Evolutionary conservation across 1,140 invertebrate genomes (phyloP).

Genomic region (Triops cancriformis): DNA sequence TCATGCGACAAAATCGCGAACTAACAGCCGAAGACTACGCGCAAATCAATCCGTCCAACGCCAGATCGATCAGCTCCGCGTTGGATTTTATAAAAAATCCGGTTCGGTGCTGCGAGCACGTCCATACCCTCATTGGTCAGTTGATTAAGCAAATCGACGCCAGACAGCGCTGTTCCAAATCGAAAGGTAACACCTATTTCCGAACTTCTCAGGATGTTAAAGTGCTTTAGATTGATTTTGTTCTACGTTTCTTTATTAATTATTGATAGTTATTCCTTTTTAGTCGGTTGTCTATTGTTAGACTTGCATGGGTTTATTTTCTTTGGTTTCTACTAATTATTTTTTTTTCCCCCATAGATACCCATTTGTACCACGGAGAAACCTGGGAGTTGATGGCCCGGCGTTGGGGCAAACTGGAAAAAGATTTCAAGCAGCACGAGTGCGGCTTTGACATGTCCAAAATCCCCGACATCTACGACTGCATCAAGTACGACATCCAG

Average conservation of each 20-base stretch:
- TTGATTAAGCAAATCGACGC: constrained; percentile 74
- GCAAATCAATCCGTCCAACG: constrained; percentile 80
- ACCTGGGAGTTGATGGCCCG: constrained; percentile 98
- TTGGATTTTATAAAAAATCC: constrained; percentile 96
- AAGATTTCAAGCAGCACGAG: constrained; percentile 89
- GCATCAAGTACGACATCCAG: constrained; percentile 97
- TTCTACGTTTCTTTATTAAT: constrained; percentile 19
- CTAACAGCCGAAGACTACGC: constrained; percentile 76
- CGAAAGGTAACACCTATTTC: constrained; percentile 52
- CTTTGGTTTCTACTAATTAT: too few relatives aligned
- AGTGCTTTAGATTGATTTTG: constrained; percentile 4
- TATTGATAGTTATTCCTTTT: too few relatives aligned
- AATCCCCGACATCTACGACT: constrained; percentile 99
- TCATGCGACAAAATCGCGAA: constrained; percentile 84
- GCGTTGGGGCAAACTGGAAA: constrained; percentile 97
- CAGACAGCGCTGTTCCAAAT: constrained; percentile 79
- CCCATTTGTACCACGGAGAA: constrained; percentile 92
- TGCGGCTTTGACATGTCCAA: constrained; percentile 96
- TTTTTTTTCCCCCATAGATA: too few relatives aligned
- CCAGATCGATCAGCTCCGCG: constrained; percentile 76
- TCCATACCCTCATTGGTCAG: constrained; percentile 75
- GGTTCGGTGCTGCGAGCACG: constrained; percentile 80
- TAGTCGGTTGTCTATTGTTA: too few relatives aligned
- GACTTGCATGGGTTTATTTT: too few relatives aligned
- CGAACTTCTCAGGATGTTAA: background rate